Percentiles rank a stretch among this genome's conserved stretches.
Evolutionary conservation across 2,797 vertebrate species (phyloP).

Genomic region (Etheostoma nigrum): DNA sequence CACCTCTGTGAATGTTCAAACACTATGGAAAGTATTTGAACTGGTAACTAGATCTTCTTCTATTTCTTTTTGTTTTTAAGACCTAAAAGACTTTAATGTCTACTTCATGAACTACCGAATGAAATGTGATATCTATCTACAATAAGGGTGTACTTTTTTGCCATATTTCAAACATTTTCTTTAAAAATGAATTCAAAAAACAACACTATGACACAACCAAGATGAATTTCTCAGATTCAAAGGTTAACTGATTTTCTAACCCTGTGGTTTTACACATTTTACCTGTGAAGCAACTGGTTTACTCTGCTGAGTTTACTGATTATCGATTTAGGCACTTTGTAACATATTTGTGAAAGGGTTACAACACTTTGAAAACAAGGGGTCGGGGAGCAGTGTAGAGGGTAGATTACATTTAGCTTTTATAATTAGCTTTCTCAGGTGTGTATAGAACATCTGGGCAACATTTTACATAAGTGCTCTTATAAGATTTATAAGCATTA

Average conservation of each 20-base stretch:
- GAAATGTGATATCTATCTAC: neutral
- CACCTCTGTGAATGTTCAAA: conserved; percentile 13
- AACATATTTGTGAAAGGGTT: conserved; percentile 65
- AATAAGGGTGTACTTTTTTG: neutral
- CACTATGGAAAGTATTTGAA: neutral
- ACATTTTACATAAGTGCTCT: neutral
- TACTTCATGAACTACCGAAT: neutral
- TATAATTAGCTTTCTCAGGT: conserved; percentile 8
- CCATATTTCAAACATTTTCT: neutral
- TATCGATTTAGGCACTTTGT: conserved; percentile 71
- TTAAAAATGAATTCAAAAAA: neutral
- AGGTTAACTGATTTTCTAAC: neutral
- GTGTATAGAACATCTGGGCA: neutral
- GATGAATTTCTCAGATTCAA: neutral
- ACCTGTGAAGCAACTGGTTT: conserved; percentile 28
- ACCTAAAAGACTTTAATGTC: neutral
- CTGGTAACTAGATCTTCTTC: neutral
- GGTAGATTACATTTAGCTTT: conserved; percentile 43
- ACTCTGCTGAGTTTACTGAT: conserved; percentile 45
- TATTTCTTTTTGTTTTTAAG: neutral
- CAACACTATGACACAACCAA: neutral
- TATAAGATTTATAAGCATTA: neutral
- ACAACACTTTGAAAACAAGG: conserved; percentile 43
- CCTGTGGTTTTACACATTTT: neutral
- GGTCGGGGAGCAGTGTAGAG: conserved; percentile 4